Percentiles rank a stretch among this genome's conserved stretches.
phyloP scores from a whole-genome alignment of 2,113 vertebrate genomes.

The Labeo rohita region DNA sequence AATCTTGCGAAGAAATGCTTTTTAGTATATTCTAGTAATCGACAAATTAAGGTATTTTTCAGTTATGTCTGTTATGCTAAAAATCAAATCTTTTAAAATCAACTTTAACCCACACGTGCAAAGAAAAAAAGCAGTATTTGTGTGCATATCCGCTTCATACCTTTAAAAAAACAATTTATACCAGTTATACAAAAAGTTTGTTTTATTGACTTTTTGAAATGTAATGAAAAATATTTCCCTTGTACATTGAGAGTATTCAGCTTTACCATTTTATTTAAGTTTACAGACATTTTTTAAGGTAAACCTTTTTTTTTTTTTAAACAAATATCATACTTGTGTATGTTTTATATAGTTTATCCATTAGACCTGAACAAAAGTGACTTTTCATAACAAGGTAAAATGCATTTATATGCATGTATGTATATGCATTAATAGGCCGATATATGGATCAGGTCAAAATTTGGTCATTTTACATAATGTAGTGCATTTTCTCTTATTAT shows the following conservation, averaged over 20 bases:
- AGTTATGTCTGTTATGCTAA: background rate
- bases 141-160: background rate
- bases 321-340: background rate
- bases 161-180: background rate
- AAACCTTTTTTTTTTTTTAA: background rate
- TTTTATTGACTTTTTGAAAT: background rate
- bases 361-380: background rate
- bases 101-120: background rate
- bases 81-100: background rate
- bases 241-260: background rate
- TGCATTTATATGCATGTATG: background rate
- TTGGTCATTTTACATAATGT: too few relatives aligned
- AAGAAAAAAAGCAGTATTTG: background rate
- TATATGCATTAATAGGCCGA: background rate
- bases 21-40: background rate
- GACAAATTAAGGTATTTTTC: background rate
- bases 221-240: background rate
- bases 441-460: background rate
- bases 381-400: background rate
- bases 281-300: background rate
- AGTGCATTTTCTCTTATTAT: too few relatives aligned
- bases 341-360: background rate
- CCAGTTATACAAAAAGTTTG: background rate
- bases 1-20: background rate
- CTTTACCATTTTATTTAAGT: background rate